Conservation (phyloP, 2,888 invertebrate genomes). For the Ypsolopha scabrella region DNA sequence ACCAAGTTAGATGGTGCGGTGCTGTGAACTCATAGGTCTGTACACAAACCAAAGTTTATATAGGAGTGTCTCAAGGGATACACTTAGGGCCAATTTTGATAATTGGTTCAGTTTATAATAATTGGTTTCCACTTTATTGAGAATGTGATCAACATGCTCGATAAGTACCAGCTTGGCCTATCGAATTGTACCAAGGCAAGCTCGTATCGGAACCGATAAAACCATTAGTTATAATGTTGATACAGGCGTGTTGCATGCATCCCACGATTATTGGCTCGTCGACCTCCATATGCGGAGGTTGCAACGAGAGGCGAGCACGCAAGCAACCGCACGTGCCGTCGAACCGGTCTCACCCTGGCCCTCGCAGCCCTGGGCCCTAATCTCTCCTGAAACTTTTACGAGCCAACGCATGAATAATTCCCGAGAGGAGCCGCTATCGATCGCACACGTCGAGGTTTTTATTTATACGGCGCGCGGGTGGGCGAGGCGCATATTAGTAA, state of each 20-base stretch:
- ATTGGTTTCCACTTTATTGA: background rate
- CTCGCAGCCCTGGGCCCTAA: conserved; percentile 27
- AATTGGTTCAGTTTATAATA: background rate
- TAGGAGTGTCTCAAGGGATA: background rate
- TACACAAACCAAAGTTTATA: background rate
- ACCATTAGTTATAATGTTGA: conserved; percentile 1
- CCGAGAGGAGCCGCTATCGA: conserved; percentile 67
- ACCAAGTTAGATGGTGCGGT: too few species aligned
- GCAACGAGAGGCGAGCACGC: background rate
- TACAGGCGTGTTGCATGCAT: background rate
- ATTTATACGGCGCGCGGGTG: conserved; percentile 56
- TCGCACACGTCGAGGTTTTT: conserved; percentile 70
- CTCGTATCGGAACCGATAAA: conserved; percentile 6
- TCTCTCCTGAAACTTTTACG: conserved; percentile 61
- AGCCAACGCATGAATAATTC: conserved; percentile 67
- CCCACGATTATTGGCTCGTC: background rate
- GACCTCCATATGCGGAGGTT: background rate
- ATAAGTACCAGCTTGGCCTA: background rate
- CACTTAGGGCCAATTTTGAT: background rate
- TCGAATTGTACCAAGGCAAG: conserved; percentile 7
- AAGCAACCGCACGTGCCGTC: background rate
- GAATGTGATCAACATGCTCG: background rate
- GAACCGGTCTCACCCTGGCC: background rate
- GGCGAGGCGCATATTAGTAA: conserved; percentile 70
- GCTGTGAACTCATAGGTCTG: too few species aligned